Percentiles rank a stretch among this genome's conserved stretches.
phyloP scores from a whole-genome alignment of 2,113 vertebrate species.

The Pseudorhombus dupliciocellatus region DNA sequence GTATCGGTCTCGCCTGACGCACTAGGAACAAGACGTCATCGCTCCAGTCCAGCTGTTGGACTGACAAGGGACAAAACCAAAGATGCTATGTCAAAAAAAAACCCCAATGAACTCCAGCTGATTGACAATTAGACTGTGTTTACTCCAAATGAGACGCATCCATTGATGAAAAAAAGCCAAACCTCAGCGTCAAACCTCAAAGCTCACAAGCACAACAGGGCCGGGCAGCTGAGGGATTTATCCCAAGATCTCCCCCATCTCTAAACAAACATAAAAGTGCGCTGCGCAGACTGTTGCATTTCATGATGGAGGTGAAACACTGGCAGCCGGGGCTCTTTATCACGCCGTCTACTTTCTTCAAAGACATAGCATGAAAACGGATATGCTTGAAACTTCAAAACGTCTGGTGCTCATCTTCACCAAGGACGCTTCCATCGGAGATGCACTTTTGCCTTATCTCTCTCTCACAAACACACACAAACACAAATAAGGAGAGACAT shows the following conservation, averaged over 20 bases:
- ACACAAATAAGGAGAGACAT: background rate
- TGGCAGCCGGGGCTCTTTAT: slow-evolving; percentile 65
- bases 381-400: slow-evolving; percentile 78
- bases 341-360: slow-evolving; percentile 74
- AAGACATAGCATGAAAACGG: slow-evolving; percentile 73
- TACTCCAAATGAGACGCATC: background rate
- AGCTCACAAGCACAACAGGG: slow-evolving; percentile 49
- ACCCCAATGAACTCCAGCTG: background rate
- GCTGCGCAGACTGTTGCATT: slow-evolving; percentile 74
- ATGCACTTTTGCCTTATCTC: slow-evolving; percentile 69
- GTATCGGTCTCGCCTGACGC: background rate
- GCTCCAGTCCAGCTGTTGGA: background rate
- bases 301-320: slow-evolving; percentile 59
- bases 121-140: background rate
- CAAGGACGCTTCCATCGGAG: slow-evolving; percentile 73
- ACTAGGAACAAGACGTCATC: background rate
- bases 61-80: background rate
- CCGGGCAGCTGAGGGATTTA: slow-evolving; percentile 71
- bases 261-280: slow-evolving; percentile 81
- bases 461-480: slow-evolving; percentile 13
- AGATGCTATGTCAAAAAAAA: background rate
- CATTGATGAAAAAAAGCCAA: slow-evolving; percentile 2
- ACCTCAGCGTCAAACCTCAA: slow-evolving; percentile 48
- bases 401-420: slow-evolving; percentile 62
- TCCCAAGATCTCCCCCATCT: slow-evolving; percentile 78